Percentiles rank a stretch among this genome's conserved stretches.
Evolutionary conservation across 2,797 vertebrate species (phyloP).

Genomic region (Esox lucius): DNA sequence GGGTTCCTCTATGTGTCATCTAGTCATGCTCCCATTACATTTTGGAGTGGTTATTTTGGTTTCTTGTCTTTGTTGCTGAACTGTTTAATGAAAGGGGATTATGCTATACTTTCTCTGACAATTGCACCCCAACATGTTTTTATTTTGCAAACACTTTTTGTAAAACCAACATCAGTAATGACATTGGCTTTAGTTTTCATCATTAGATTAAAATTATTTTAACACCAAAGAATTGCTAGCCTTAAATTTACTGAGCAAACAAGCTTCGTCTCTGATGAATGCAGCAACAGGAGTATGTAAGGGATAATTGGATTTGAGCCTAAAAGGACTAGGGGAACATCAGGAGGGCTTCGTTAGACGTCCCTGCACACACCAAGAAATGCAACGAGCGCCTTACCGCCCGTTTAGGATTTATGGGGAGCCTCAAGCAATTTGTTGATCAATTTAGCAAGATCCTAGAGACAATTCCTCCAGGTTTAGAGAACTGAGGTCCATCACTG

Average conservation of each 20-base stretch:
- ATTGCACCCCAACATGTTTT: background rate
- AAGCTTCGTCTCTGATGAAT: slow-evolving; percentile 34
- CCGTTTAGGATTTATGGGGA: background rate
- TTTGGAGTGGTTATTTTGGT: background rate
- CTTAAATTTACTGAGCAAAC: slow-evolving; percentile 26
- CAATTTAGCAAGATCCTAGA: slow-evolving; percentile 6
- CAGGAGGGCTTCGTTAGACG: background rate
- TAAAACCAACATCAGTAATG: background rate
- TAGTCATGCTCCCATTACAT: background rate
- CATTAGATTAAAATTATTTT: slow-evolving; percentile 21
- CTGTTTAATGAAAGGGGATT: background rate
- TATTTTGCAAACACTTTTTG: background rate
- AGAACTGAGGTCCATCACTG: background rate
- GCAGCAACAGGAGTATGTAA: background rate
- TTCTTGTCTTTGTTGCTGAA: background rate
- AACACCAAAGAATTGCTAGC: slow-evolving; percentile 27
- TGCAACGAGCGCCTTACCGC: background rate
- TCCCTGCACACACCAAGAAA: slow-evolving; percentile 5
- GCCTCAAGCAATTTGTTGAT: background rate
- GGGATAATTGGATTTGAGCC: slow-evolving; percentile 30
- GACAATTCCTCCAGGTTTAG: background rate
- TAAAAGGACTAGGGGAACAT: slow-evolving; percentile 25
- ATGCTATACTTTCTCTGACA: background rate
- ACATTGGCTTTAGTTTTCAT: slow-evolving; percentile 13
- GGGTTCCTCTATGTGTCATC: background rate